phyloP scores from a whole-genome alignment of 2,888 invertebrate species.

The Chironomus tentans region DNA sequence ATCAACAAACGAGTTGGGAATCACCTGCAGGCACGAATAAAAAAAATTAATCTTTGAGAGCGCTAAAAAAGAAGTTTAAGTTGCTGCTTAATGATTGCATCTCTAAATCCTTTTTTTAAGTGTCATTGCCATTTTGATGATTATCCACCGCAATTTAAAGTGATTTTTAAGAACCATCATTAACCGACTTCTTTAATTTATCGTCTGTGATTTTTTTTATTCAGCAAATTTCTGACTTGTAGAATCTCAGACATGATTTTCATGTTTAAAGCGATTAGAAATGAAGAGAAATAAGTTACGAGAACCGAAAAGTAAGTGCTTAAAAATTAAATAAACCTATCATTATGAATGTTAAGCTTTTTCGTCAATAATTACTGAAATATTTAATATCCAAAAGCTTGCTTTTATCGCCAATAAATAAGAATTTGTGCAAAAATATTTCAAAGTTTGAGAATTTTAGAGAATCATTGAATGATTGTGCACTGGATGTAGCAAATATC shows the following conservation, averaged over 20 bases:
- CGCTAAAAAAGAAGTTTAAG: background rate
- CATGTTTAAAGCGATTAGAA: background rate
- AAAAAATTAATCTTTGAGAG: background rate
- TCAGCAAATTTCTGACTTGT: background rate
- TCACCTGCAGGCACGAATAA: background rate
- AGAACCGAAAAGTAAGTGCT: no score
- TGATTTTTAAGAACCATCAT: conserved; percentile 7
- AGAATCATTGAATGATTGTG: no score
- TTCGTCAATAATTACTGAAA: background rate
- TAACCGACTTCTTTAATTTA: no score
- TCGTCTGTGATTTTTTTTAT: background rate
- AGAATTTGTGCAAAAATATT: no score
- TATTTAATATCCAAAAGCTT: no score
- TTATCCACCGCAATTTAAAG: conserved; percentile 8
- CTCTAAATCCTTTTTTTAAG: background rate
- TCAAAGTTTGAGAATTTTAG: no score
- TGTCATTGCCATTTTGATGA: conserved; percentile 16
- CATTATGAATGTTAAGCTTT: background rate
- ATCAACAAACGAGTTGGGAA: background rate
- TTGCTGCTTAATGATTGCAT: conserved; percentile 11
- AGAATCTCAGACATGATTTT: no score
- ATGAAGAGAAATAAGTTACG: background rate
- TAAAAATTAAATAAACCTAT: no score
- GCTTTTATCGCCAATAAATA: no score
- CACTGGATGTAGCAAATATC: no score